Percentiles rank a stretch among this genome's conserved stretches.
phyloP scores from a whole-genome alignment of 2,113 vertebrate species.

The Malurus cyaneus region DNA sequence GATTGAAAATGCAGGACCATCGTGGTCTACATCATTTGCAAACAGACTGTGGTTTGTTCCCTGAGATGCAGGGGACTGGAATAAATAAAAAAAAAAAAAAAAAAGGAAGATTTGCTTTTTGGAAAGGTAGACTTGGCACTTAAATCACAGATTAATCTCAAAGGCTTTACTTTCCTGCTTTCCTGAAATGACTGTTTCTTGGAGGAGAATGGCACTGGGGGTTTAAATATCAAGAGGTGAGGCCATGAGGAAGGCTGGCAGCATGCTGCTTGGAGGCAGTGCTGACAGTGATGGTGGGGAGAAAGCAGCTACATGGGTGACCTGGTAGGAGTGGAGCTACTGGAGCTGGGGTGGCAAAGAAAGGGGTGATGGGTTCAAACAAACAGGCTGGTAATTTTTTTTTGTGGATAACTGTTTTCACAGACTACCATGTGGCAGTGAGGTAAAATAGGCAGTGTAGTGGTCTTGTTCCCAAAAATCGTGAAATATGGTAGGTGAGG shows the following conservation, averaged over 20 bases:
- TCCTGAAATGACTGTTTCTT: rapidly evolving
- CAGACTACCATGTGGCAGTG: background rate
- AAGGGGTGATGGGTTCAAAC: background rate
- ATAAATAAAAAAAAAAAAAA: background rate
- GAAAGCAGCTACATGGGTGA: background rate
- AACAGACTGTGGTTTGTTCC: background rate
- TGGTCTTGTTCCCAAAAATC: background rate
- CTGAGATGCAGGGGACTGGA: background rate
- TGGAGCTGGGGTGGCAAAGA: background rate
- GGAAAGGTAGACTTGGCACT: background rate
- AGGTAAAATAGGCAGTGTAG: background rate
- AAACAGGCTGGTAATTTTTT: background rate
- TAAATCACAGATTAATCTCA: background rate
- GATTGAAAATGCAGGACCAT: background rate
- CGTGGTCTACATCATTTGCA: background rate
- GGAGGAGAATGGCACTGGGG: background rate
- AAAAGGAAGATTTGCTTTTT: background rate
- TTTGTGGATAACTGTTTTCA: background rate
- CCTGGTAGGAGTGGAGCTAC: background rate
- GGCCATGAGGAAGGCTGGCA: background rate
- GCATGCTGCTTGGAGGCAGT: background rate
- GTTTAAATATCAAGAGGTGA: background rate
- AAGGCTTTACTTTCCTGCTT: background rate
- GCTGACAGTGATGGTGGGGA: background rate
- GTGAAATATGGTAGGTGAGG: background rate